Evolutionary conservation across 1,140 invertebrate genomes (phyloP).

Genomic region (Heliconius eleuchia): DNA sequence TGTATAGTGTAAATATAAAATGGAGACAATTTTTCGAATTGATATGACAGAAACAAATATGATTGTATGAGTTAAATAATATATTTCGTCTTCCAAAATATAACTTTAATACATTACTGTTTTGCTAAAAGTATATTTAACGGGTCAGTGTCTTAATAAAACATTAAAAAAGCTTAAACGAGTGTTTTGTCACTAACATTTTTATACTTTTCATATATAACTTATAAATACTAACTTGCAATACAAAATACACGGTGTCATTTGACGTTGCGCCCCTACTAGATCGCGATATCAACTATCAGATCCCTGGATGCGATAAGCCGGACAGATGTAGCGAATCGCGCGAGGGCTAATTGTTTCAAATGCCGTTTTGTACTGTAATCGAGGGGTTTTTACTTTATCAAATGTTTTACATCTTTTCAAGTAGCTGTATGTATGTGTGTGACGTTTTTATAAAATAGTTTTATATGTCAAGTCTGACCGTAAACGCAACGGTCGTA

Average conservation of each 20-base stretch:
- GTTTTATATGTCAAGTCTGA: no score
- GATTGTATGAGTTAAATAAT: background rate
- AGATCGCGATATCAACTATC: background rate
- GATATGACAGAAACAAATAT: background rate
- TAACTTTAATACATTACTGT: no score
- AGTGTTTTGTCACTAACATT: background rate
- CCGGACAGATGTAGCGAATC: conserved; percentile 18
- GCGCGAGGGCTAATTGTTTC: conserved; percentile 19
- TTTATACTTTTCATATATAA: no score
- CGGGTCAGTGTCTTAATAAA: no score
- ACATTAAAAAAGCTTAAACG: no score
- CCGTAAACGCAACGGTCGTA: background rate
- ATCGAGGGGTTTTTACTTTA: background rate
- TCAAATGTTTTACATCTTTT: background rate
- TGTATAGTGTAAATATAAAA: background rate
- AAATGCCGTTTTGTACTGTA: conserved; percentile 16
- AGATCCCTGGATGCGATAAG: background rate
- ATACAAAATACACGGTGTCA: background rate
- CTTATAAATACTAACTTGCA: background rate
- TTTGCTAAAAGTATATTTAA: no score
- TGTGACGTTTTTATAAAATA: background rate
- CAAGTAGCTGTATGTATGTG: background rate
- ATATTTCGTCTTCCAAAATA: no score
- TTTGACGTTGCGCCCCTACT: background rate
- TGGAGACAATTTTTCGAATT: background rate